These are phyloP conservation scores for Pissodes strobi DNA, from an alignment of 1,140 invertebrate species.

Conservation along the genomic window DNA sequence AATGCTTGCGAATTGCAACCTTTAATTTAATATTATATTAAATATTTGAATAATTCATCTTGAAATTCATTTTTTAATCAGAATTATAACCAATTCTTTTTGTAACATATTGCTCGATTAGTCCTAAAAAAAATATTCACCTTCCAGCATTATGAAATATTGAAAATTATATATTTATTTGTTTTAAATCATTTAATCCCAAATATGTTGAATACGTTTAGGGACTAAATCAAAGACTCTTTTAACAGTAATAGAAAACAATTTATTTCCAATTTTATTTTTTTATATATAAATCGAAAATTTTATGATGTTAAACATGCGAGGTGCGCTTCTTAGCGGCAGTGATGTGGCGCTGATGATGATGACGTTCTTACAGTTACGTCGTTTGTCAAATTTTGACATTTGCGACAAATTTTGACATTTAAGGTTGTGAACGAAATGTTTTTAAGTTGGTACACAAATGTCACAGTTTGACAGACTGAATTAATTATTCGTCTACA, in stretches of 20 bases:
- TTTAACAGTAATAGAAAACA: slow-evolving; percentile 48
- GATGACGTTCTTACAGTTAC: slow-evolving; percentile 13
- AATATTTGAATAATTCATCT: too few relatives aligned
- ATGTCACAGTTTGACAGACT: slow-evolving; percentile 13
- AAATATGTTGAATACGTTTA: too few relatives aligned
- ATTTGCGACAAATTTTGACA: slow-evolving; percentile 16
- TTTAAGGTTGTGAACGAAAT: not conserved
- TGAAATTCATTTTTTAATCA: too few relatives aligned
- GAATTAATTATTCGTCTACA: too few relatives aligned
- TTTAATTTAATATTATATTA: too few relatives aligned
- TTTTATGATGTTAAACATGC: slow-evolving; percentile 47
- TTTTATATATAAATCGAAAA: slow-evolving; percentile 34
- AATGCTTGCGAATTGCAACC: too few relatives aligned
- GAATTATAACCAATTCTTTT: too few relatives aligned
- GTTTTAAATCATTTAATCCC: too few relatives aligned
- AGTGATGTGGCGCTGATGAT: slow-evolving; percentile 48
- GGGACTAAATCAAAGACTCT: slow-evolving; percentile 26
- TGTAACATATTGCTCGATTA: too few relatives aligned
- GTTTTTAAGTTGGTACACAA: not conserved
- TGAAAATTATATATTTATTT: too few relatives aligned
- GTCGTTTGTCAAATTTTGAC: not conserved
- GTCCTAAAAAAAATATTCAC: too few relatives aligned
- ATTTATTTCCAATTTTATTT: slow-evolving; percentile 44
- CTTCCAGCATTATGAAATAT: too few relatives aligned
- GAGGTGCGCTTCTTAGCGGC: slow-evolving; percentile 48